These are phyloP conservation scores for Epicauta chinensis DNA, from an alignment of 1,140 invertebrate species.

Conservation along the genomic window DNA sequence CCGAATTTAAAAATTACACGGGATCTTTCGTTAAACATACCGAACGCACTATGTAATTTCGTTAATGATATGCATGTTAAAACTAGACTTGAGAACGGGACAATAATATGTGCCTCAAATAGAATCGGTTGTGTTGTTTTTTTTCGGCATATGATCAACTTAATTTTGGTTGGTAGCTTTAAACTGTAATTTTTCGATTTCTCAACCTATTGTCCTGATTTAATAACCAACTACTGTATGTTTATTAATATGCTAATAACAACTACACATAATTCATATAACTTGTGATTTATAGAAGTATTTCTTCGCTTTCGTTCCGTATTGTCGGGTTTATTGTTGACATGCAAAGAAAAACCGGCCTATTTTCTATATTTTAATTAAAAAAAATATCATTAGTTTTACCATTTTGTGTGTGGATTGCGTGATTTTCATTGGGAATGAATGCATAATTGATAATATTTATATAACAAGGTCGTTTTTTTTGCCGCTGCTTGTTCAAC, in stretches of 20 bases:
- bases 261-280: neutral
- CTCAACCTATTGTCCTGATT: conserved; percentile 2
- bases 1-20: conserved; percentile 22
- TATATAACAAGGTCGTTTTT: too few relatives aligned
- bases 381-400: too few relatives aligned
- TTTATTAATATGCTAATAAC: too few relatives aligned
- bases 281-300: conserved; percentile 3
- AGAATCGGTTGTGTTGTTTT: conserved; percentile 6
- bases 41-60: conserved; percentile 14
- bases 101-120: conserved; percentile 7
- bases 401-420: too few relatives aligned
- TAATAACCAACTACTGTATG: too few relatives aligned
- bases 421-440: too few relatives aligned
- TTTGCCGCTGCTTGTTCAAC: neutral
- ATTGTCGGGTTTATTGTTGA: too few relatives aligned
- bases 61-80: conserved; percentile 22
- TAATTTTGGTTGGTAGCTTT: neutral
- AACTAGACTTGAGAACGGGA: conserved; percentile 18
- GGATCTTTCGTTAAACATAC: conserved; percentile 10
- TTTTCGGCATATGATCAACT: conserved; percentile 9
- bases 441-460: too few relatives aligned
- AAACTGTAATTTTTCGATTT: conserved; percentile 13
- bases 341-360: too few relatives aligned
- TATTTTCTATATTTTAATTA: too few relatives aligned
- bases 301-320: too few relatives aligned